Evolutionary conservation across 2,113 vertebrate species (phyloP).

Genomic region (Gobio gobio): DNA sequence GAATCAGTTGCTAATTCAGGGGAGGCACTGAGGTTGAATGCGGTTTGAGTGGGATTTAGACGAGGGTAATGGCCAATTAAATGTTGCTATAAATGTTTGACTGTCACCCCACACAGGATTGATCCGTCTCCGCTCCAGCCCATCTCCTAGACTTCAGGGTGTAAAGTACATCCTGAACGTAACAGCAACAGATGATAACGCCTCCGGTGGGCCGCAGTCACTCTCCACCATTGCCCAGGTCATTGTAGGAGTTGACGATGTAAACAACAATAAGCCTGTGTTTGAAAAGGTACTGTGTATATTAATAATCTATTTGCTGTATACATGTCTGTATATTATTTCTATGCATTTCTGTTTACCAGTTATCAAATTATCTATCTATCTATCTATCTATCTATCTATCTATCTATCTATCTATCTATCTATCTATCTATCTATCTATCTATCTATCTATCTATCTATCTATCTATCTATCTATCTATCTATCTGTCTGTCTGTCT

Average conservation of each 20-base stretch:
- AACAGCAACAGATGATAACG: constrained; percentile 85
- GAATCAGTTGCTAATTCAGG: constrained; percentile 32
- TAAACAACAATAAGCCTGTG: constrained; percentile 90
- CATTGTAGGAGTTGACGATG: constrained; percentile 84
- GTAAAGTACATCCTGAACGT: constrained; percentile 85
- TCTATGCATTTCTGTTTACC: too few relatives aligned
- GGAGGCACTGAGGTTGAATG: constrained; percentile 15
- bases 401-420: too few relatives aligned
- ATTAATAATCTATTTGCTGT: not conserved
- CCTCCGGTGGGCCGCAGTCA: constrained; percentile 81
- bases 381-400: too few relatives aligned
- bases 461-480: too few relatives aligned
- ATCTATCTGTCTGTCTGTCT: too few relatives aligned
- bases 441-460: too few relatives aligned
- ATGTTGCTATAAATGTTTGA: constrained; percentile 39
- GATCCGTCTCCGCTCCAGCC: constrained; percentile 84
- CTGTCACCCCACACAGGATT: constrained; percentile 74
- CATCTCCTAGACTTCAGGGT: constrained; percentile 82
- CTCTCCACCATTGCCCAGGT: constrained; percentile 82
- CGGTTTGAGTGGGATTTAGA: constrained; percentile 15
- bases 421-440: too few relatives aligned
- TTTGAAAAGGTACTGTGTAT: constrained; percentile 80
- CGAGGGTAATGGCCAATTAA: not conserved
- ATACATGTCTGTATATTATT: constrained; percentile 29
- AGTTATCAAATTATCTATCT: too few relatives aligned